Conservation (phyloP, 2,888 invertebrate species). For the Anagyrus pseudococci region DNA sequence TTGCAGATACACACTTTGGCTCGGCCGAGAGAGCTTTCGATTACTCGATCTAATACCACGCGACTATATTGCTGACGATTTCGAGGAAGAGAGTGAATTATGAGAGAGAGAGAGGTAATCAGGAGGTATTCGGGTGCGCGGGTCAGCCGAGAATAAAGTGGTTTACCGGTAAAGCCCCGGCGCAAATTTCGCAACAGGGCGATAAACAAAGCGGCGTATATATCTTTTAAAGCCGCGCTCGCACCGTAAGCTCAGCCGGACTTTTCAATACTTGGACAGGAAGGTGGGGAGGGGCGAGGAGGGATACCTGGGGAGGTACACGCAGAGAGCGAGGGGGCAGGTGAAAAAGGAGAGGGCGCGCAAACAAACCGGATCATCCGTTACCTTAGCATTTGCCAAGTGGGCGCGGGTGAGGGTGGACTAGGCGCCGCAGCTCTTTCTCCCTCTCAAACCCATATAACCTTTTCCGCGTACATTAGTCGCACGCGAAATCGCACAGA, state of each 20-base stretch:
- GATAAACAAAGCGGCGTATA: slow-evolving; percentile 32
- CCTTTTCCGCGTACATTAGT: slow-evolving; percentile 26
- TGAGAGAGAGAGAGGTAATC: not conserved
- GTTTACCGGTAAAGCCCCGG: too few species aligned
- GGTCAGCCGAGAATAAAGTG: too few species aligned
- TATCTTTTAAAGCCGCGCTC: slow-evolving; percentile 33
- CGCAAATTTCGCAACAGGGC: slow-evolving; percentile 21
- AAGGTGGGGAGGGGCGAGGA: not conserved
- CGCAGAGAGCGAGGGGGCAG: not conserved
- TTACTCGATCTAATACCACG: too few species aligned
- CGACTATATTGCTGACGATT: too few species aligned
- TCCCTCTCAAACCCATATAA: too few species aligned
- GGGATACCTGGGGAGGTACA: not conserved
- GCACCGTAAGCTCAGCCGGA: slow-evolving; percentile 29
- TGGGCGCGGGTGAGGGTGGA: not conserved
- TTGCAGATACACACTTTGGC: too few species aligned
- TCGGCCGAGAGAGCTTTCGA: too few species aligned
- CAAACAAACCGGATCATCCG: slow-evolving; percentile 31
- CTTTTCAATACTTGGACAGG: slow-evolving; percentile 27
- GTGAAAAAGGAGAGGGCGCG: slow-evolving; percentile 8
- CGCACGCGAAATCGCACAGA: slow-evolving; percentile 15
- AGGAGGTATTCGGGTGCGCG: not conserved
- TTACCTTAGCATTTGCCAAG: slow-evolving; percentile 21
- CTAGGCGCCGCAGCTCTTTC: slow-evolving; percentile 20
- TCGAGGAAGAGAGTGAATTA: too few species aligned